Conservation (phyloP, 1,140 invertebrate species). For the Bombus difficillimus region DNA sequence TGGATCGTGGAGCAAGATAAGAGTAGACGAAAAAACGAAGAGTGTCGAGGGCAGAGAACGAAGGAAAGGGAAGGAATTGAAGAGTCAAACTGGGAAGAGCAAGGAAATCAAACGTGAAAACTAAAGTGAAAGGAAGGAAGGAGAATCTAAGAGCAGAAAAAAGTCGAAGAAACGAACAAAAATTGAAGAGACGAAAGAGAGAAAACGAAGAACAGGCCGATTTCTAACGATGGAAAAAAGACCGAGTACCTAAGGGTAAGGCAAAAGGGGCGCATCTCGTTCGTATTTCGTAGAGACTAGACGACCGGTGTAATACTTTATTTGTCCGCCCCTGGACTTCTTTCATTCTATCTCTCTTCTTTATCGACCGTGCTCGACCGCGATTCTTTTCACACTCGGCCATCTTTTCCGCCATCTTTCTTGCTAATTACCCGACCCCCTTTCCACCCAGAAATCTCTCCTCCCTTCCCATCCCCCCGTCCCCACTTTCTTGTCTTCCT, state of each 20-base stretch:
- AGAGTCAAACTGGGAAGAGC: no score
- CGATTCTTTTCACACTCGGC: conserved; percentile 69
- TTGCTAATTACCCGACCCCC: conserved; percentile 73
- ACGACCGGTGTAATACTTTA: conserved; percentile 65
- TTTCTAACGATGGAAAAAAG: background rate
- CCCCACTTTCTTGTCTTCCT: background rate
- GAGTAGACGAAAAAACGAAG: conserved; percentile 30
- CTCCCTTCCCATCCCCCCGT: background rate
- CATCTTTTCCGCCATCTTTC: conserved; percentile 70
- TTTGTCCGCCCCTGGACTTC: conserved; percentile 64
- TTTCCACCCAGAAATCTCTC: conserved; percentile 57
- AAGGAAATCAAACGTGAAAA: no score
- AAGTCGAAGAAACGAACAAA: no score
- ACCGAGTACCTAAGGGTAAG: background rate
- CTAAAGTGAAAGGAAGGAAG: no score
- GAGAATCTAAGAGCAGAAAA: no score
- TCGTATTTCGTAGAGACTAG: background rate
- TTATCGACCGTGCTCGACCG: conserved; percentile 43
- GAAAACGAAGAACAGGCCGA: background rate
- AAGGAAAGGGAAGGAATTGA: background rate
- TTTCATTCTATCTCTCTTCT: conserved; percentile 21
- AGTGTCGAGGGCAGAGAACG: conserved; percentile 25
- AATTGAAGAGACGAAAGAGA: conserved; percentile 8
- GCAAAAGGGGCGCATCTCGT: conserved; percentile 3
- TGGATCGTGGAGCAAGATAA: background rate